Base-by-base conservation (phyloP, 2,888 invertebrate species). In the Macrosiphum euphorbiae region DNA sequence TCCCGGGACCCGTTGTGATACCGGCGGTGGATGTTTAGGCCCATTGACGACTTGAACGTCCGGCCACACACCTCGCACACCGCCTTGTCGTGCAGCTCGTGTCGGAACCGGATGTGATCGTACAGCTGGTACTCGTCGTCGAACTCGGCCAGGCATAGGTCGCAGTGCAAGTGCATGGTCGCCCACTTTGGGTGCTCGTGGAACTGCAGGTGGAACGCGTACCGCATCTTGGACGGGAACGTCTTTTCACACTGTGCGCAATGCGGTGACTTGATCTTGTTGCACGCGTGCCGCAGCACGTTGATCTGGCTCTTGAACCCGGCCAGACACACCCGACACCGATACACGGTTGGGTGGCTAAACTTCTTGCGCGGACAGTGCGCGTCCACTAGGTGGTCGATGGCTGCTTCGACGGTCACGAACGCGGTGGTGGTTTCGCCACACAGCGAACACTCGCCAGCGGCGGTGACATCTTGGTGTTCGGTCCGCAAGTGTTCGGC, bases 161-260 rank as follows among this genome's bases (percentile, higher is more conserved):
- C 67, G 0, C 95, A 95, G 0, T 95, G 94, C 94, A 96, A 95
- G 20, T 92, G 92, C 95, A 95, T 92, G n/a, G 94, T 67, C 47
- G 94, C 92, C 47, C 47, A 47, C n/a, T 26, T 8, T 16, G 94
- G 92, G 93, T 95, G 94, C 16, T 93, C 78, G 95, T 0, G 95
- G 47, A 96, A 96, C 96, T 95, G 96, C 96, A 96, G 96, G 94
- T 96, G 96, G 95, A 96, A 96, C 94, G 96, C 96, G 3, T 96
- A 96, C 5, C 96, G 95, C 5, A 96, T 96, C 96, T 96, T 96
- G 0, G 96, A 96, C 0, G 96, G 96, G 94, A 96, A 96, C 0
- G 96, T 96, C 50, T 96, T 96, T 92, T 96, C 96, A 94, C 96
- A 96, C 55, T 94, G 92, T 0, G 93, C 86, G 88, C 95, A 95